Conservation (phyloP, 2,888 invertebrate genomes). For the Leucoma salicis region DNA sequence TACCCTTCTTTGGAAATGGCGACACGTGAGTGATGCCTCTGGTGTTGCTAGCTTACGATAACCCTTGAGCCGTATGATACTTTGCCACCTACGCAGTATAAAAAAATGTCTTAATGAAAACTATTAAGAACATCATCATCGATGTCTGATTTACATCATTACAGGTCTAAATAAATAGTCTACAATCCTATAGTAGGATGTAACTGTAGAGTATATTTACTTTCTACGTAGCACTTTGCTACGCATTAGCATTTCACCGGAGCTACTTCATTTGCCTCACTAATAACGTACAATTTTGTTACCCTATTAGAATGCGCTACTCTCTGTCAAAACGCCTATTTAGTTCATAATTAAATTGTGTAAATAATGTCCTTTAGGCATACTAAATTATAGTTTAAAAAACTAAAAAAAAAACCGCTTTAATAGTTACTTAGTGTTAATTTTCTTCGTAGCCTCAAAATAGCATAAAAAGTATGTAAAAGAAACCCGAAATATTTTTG, state of each 20-base stretch:
- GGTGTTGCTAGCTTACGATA: no score
- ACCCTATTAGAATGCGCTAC: constrained; percentile 34
- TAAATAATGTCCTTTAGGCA: constrained; percentile 11
- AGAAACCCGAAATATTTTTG: no score
- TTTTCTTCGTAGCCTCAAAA: background rate
- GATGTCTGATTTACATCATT: background rate
- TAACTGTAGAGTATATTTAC: constrained; percentile 26
- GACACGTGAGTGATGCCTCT: no score
- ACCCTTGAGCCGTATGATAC: no score
- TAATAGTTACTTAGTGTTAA: background rate
- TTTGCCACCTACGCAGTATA: no score
- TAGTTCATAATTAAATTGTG: constrained; percentile 32
- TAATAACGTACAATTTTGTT: constrained; percentile 41
- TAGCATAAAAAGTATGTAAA: no score
- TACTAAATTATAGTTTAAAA: no score
- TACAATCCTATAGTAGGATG: background rate
- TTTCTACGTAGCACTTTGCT: constrained; percentile 25
- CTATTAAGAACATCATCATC: no score
- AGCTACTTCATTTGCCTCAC: constrained; percentile 36
- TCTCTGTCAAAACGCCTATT: constrained; percentile 19
- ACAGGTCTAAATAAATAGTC: background rate
- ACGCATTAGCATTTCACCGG: constrained; percentile 36
- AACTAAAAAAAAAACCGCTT: no score
- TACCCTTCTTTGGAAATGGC: no score
- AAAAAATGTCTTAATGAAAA: no score